These are phyloP conservation scores for Cephus pygmeus DNA, from an alignment of 2,888 invertebrate species.

Conservation along the genomic window DNA sequence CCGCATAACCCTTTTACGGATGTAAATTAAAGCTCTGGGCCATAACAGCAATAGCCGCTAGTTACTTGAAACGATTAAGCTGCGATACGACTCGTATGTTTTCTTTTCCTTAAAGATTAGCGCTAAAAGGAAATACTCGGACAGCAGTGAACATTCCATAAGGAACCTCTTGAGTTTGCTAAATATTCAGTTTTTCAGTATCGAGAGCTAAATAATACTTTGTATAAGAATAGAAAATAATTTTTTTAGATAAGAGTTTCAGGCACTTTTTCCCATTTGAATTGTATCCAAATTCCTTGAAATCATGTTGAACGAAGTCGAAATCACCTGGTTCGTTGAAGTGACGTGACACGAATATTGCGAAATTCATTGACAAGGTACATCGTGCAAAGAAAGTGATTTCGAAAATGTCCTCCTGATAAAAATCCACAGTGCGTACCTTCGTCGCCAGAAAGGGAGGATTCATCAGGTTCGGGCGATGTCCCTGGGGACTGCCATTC, in stretches of 20 bases:
- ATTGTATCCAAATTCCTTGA: background rate
- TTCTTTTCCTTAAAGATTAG: background rate
- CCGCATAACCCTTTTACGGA: background rate
- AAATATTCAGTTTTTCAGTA: too few species aligned
- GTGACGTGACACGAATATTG: background rate
- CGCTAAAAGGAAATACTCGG: too few species aligned
- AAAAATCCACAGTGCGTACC: constrained; percentile 40
- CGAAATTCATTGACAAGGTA: background rate
- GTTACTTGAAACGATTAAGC: background rate
- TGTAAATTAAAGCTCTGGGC: background rate
- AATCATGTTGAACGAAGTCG: background rate
- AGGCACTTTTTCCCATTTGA: background rate
- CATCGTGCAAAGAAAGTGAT: background rate
- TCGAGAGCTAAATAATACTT: too few species aligned
- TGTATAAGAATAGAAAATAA: background rate
- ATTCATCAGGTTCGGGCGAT: constrained; percentile 61
- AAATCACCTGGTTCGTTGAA: background rate
- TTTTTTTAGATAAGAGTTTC: background rate
- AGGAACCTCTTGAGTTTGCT: too few species aligned
- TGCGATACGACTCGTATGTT: background rate
- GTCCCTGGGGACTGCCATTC: constrained; percentile 45
- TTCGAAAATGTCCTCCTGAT: background rate
- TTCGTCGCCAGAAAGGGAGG: constrained; percentile 63
- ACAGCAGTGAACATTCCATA: too few species aligned
- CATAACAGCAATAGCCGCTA: background rate